Base-by-base conservation (phyloP, 2,888 invertebrate species). In the Germaria angustata region DNA sequence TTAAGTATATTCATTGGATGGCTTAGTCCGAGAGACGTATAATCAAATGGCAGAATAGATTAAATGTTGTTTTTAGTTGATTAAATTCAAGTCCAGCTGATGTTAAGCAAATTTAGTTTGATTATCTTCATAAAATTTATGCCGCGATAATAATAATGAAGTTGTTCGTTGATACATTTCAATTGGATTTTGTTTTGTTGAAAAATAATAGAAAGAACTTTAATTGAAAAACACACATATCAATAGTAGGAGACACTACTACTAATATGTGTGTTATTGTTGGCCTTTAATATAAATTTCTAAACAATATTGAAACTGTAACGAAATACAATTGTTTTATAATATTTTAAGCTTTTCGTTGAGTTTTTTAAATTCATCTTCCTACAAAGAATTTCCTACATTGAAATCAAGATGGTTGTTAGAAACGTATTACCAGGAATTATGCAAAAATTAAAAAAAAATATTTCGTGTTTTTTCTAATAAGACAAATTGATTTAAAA, bases 171-270 rank as follows among this genome's bases (percentile, higher is more conserved):
- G 24, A 6, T 53, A 41, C 32, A 28, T 2, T 41, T 41, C 28
- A n/a, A 17, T 17, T n/a, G 13, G 24, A n/a, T 51, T 51, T 51
- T 11, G 4, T 20, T 53, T 55, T 65, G 39, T 66, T 65, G 34
- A 69, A 32, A 57, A 39, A 20, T 41, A 53, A 55, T 32, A 41
- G 41, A 8, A 41, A 69, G n/a, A 44, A 69, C 69, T 44, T 44
- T 22, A 44, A 32, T 41, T 55, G 41, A 24, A 51, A n/a, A 34
- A n/a, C n/a, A n/a, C n/a, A n/a, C n/a, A n/a, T n/a, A n/a, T n/a
- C n/a, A n/a, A n/a, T n/a, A n/a, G n/a, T n/a, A n/a, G n/a, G n/a
- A n/a, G n/a, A n/a, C n/a, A n/a, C n/a, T n/a, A n/a, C n/a, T n/a
- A n/a, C n/a, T n/a, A n/a, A n/a, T n/a, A n/a, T n/a, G n/a, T n/a